phyloP scores from a whole-genome alignment of 2,797 vertebrate genomes.

The Cirrhinus mrigala region DNA sequence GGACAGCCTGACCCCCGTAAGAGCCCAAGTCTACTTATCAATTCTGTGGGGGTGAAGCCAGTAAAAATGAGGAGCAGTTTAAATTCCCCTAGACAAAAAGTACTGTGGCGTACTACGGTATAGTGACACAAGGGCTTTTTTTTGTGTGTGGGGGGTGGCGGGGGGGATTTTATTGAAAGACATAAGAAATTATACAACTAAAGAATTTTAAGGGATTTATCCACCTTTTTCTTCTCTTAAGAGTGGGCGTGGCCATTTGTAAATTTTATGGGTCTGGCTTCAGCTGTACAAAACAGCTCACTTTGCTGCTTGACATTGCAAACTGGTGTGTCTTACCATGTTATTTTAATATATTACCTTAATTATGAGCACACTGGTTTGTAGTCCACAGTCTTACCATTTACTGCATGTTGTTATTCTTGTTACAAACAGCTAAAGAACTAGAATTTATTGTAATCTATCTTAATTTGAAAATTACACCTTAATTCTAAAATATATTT shows the following conservation, averaged over 20 bases:
- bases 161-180: neutral
- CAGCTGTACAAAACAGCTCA: too few relatives aligned
- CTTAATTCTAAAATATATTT: neutral
- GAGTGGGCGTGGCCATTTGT: too few relatives aligned
- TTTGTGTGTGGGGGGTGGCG: too few relatives aligned
- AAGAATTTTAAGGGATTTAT: neutral
- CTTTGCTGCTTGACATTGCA: too few relatives aligned
- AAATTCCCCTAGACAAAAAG: neutral
- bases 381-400: too few relatives aligned
- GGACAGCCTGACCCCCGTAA: conserved; percentile 13
- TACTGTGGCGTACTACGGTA: neutral
- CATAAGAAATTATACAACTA: neutral
- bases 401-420: too few relatives aligned
- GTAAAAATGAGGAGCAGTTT: conserved; percentile 37
- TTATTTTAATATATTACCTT: too few relatives aligned
- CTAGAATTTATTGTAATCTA: neutral
- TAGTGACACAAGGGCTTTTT: neutral
- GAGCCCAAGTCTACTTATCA: neutral
- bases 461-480: neutral
- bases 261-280: too few relatives aligned
- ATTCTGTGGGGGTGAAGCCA: conserved; percentile 56
- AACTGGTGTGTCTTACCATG: too few relatives aligned
- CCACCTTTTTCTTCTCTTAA: too few relatives aligned
- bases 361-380: too few relatives aligned
- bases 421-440: neutral